Evolutionary conservation across 2,888 invertebrate genomes (phyloP).

Genomic region (Eristalis intricaria): DNA sequence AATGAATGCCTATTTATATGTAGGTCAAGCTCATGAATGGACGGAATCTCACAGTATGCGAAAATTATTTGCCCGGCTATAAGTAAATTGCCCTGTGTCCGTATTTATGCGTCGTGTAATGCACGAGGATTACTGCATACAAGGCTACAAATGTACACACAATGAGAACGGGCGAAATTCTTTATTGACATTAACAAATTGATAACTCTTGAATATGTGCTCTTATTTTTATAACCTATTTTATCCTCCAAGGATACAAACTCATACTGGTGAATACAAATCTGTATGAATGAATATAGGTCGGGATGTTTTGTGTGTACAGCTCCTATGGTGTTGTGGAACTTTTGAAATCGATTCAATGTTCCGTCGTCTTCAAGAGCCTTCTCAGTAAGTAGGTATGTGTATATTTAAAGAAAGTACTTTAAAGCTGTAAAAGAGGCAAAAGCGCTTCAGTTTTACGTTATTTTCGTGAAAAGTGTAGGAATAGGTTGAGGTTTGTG

Average conservation of each 20-base stretch:
- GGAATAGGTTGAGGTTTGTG: background rate
- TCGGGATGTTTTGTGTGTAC: background rate
- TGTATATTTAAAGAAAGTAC: background rate
- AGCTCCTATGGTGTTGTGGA: background rate
- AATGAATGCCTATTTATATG: too few species aligned
- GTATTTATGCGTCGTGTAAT: background rate
- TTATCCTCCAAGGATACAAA: background rate
- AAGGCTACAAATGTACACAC: background rate
- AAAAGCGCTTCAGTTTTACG: slow-evolving; percentile 5
- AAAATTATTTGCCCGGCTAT: background rate
- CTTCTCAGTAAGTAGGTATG: background rate
- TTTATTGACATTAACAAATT: background rate
- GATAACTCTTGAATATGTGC: background rate
- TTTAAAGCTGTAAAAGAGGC: background rate
- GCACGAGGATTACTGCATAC: background rate
- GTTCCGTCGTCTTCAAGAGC: background rate
- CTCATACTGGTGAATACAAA: background rate
- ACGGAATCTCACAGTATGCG: background rate
- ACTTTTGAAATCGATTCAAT: background rate
- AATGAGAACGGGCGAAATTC: background rate
- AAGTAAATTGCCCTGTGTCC: background rate
- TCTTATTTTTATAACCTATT: background rate
- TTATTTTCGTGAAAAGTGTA: background rate
- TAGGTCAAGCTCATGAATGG: too few species aligned
- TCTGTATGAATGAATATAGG: background rate